Conservation (phyloP, 2,113 vertebrate genomes). For the Crypturellus undulatus region DNA sequence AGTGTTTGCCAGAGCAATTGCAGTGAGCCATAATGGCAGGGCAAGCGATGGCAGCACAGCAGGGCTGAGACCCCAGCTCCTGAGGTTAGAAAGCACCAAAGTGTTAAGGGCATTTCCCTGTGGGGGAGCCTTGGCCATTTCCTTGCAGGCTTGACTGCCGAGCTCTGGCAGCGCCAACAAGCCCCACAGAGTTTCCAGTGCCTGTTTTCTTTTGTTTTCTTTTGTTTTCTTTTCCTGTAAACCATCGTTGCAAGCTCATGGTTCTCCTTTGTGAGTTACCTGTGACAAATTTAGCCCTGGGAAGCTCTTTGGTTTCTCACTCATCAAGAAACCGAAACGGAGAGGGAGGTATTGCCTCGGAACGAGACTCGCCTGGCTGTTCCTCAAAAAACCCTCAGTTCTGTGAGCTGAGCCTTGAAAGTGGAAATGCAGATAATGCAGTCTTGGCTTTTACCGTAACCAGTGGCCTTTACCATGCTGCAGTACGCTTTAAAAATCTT, state of each 20-base stretch:
- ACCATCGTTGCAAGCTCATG: accelerated
- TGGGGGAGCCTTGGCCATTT: background rate
- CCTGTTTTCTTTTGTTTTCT: background rate
- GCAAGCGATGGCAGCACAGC: background rate
- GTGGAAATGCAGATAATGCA: background rate
- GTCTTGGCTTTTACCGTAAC: background rate
- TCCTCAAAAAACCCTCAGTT: background rate
- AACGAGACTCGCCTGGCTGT: background rate
- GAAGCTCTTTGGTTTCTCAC: background rate
- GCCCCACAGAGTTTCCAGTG: background rate
- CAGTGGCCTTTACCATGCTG: background rate
- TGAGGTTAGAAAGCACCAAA: no score
- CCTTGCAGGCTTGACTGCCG: background rate
- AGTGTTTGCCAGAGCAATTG: no score
- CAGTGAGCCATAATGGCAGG: no score
- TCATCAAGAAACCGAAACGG: background rate
- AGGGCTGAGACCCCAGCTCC: background rate
- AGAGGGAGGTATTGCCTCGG: background rate
- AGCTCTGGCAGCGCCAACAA: background rate
- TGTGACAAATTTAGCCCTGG: background rate
- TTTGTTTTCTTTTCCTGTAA: background rate
- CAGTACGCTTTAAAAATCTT: background rate
- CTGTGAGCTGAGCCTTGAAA: background rate
- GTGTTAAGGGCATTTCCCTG: background rate
- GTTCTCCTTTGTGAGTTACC: background rate